Base-by-base conservation (phyloP, 2,113 vertebrate genomes). In the Turnix velox region DNA sequence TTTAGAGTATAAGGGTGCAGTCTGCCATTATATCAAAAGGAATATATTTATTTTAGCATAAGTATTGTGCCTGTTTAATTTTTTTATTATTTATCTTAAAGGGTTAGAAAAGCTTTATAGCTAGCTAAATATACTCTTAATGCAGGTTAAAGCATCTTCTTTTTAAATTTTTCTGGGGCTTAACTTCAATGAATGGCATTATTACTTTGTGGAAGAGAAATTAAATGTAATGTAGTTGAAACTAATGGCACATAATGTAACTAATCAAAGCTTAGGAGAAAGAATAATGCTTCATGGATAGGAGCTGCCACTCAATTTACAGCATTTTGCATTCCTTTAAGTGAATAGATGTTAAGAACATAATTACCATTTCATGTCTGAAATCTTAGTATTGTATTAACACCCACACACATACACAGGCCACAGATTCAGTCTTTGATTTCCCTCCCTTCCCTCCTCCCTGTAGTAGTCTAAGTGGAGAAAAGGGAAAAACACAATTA, bases 221-320 rank as follows among this genome's bases (percentile, higher is more conserved):
- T 87, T 65, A 96, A 91, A 93, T 7, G 7, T 81, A 93, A 79
- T 52, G 48, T 73, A 91, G 81, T 73, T 24, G 68, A 91, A 91
- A 84, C 39, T 84, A 91, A 95, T 82, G 67, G 46, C 46, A 83
- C 63, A 90, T 79, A 65, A 77, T 62, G 40, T 66, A 84, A 94
- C 84, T 93, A 95, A 95, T 87, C 68, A 95, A 92, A 77, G 58
- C 73, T 95, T 91, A 95, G 95, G 72, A 76, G 86, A 84, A 75
- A 94, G 71, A 84, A 94, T 51, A 71, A 71, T 35, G 39, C 42
- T 94, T 94, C 72, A 65, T 12, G 42, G 68, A 75, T 93, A 82
- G 95, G 80, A 92, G 67, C 30, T 92, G 67, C 54, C 87, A 92
- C 25, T 91, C 86, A 88, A 82, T 92, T 88, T 43, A 81, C 51